Evolutionary conservation across 2,113 vertebrate genomes (phyloP).

Genomic region (Lycocorax pyrrhopterus): DNA sequence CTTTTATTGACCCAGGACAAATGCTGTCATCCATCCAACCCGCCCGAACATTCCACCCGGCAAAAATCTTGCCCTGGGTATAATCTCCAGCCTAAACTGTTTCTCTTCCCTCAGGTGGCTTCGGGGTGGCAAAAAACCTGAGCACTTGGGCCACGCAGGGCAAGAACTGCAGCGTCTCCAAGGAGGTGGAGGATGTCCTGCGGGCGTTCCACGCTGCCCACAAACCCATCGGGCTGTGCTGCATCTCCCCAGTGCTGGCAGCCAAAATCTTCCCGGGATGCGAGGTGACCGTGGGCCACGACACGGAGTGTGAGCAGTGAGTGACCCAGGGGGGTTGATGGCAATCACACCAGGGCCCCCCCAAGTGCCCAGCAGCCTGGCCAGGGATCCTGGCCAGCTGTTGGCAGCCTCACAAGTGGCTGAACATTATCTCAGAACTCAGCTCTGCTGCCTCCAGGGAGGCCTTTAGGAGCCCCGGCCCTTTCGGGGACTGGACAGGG

Average conservation of each 20-base stretch:
- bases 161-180: slow-evolving; percentile 74
- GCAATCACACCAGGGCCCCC: background rate
- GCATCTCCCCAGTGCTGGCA: slow-evolving; percentile 84
- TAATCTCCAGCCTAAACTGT: background rate
- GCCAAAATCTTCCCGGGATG: slow-evolving; percentile 84
- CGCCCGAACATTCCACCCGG: background rate
- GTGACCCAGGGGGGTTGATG: background rate
- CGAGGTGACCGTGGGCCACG: slow-evolving; percentile 82
- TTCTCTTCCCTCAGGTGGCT: slow-evolving; percentile 75
- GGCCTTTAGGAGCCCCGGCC: background rate
- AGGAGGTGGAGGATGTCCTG: slow-evolving; percentile 73
- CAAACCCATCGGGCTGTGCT: slow-evolving; percentile 87
- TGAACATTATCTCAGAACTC: fast-evolving
- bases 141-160: slow-evolving; percentile 84
- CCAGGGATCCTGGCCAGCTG: too few species aligned
- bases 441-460: background rate
- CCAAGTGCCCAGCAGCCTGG: background rate
- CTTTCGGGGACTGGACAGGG: background rate
- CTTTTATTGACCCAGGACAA: background rate
- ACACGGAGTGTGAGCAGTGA: slow-evolving; percentile 78
- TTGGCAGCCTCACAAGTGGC: fast-evolving
- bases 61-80: background rate
- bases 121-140: slow-evolving; percentile 87
- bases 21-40: background rate
- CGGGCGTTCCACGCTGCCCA: slow-evolving; percentile 77